Percentiles rank a stretch among this genome's conserved stretches.
Evolutionary conservation across 1,140 invertebrate species (phyloP).

Genomic region (Lordiphosa stackelbergi): DNA sequence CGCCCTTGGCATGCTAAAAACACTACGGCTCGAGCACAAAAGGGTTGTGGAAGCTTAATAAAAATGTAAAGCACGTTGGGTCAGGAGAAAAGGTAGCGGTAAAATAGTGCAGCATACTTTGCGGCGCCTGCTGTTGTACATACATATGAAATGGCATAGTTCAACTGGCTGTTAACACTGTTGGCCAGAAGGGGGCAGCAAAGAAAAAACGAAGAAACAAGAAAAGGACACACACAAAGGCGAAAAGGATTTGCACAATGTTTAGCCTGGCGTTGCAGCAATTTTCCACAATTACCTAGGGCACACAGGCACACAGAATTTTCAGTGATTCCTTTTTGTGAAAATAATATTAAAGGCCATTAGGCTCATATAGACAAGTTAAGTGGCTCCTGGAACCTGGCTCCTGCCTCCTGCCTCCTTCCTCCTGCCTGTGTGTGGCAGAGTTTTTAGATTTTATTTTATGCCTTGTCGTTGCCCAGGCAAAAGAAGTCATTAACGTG

Average conservation of each 20-base stretch:
- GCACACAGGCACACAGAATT: conserved; percentile 64
- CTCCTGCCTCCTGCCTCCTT: conserved; percentile 20
- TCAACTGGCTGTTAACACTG: conserved; percentile 73
- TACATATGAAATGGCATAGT: conserved; percentile 74
- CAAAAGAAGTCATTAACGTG: conserved; percentile 75
- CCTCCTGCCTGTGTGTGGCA: conserved; percentile 43
- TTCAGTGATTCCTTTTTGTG: conserved; percentile 71
- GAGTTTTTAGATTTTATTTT: conserved; percentile 70
- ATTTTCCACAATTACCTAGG: conserved; percentile 75
- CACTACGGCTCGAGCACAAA: conserved; percentile 27
- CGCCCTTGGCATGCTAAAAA: conserved; percentile 69
- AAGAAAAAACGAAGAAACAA: conserved; percentile 17
- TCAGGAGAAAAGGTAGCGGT: conserved; percentile 44
- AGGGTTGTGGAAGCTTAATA: conserved; percentile 66
- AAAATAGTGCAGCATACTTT: conserved; percentile 69
- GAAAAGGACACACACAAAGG: conserved; percentile 24
- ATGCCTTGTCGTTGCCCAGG: conserved; percentile 60
- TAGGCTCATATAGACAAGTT: conserved; percentile 77
- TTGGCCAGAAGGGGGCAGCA: conserved; percentile 21
- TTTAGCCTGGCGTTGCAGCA: conserved; percentile 72
- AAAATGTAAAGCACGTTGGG: conserved; percentile 73
- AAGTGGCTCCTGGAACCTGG: conserved; percentile 60
- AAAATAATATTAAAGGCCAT: conserved; percentile 76
- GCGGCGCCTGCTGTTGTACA: conserved; percentile 52
- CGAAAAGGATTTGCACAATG: conserved; percentile 74